A percentile compares a stretch with the other conserved stretches of the same genome.
These are phyloP conservation scores for Dissostichus mawsoni DNA, from an alignment of 2,113 vertebrate genomes.

Conservation along the genomic window DNA sequence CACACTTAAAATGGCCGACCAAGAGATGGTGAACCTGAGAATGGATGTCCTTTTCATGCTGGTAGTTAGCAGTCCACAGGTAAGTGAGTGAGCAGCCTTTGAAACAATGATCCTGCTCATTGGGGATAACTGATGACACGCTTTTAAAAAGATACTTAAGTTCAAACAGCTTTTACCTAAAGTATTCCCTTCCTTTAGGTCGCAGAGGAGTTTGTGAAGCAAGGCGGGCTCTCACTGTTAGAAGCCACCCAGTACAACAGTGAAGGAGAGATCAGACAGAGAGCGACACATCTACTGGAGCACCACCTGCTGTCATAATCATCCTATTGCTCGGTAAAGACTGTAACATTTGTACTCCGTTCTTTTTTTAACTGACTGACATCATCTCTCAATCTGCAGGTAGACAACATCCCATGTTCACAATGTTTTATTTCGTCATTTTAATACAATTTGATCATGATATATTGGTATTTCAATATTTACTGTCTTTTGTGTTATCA, in stretches of 20 bases:
- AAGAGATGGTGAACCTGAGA: constrained; percentile 85
- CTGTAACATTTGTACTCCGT: not conserved
- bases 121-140: not conserved
- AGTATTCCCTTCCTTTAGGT: constrained; percentile 74
- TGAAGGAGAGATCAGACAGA: constrained; percentile 84
- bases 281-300: constrained; percentile 81
- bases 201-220: constrained; percentile 83
- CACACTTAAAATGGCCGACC: constrained; percentile 82
- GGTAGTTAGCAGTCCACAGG: constrained; percentile 84
- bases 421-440: not conserved
- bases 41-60: constrained; percentile 91
- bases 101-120: not conserved
- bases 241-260: constrained; percentile 84
- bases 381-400: constrained; percentile 45
- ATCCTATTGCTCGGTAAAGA: constrained; percentile 23
- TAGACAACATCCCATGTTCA: not conserved
- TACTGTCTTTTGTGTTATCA: not conserved
- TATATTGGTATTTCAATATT: not conserved
- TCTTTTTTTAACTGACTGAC: not conserved
- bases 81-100: constrained; percentile 52
- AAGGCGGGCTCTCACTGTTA: constrained; percentile 83
- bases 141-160: not conserved
- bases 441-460: not conserved
- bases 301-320: constrained; percentile 52
- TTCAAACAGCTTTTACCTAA: not conserved